Evolutionary conservation across 2,888 invertebrate genomes (phyloP).

Genomic region (Ophion costatus): DNA sequence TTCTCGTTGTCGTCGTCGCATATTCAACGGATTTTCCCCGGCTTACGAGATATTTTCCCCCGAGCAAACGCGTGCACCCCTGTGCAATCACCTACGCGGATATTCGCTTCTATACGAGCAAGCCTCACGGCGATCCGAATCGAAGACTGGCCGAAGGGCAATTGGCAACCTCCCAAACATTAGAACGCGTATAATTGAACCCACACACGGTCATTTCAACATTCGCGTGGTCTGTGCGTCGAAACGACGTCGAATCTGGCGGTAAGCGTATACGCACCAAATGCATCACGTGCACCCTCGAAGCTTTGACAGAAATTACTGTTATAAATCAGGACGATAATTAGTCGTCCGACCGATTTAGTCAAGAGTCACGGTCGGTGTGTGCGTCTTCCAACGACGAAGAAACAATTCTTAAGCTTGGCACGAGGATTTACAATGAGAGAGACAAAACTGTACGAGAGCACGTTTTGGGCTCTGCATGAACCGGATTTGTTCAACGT

Average conservation of each 20-base stretch:
- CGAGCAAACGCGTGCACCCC: background rate
- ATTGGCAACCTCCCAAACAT: constrained; percentile 76
- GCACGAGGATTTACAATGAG: constrained; percentile 39
- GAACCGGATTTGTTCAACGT: background rate
- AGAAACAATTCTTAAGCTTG: constrained; percentile 55
- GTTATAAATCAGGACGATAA: constrained; percentile 59
- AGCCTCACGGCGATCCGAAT: constrained; percentile 70
- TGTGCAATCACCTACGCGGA: background rate
- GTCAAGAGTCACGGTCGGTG: constrained; percentile 21
- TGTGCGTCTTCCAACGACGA: constrained; percentile 48
- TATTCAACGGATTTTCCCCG: constrained; percentile 15
- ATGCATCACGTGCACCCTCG: constrained; percentile 9
- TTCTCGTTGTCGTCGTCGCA: constrained; percentile 2
- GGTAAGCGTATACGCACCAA: background rate
- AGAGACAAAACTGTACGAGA: background rate
- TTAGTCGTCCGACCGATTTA: constrained; percentile 57
- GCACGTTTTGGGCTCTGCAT: background rate
- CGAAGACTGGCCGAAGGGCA: constrained; percentile 70
- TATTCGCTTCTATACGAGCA: background rate
- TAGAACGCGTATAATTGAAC: constrained; percentile 73
- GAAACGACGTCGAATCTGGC: background rate
- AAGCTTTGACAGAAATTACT: constrained; percentile 38
- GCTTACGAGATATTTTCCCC: constrained; percentile 13
- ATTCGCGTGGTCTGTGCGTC: constrained; percentile 1
- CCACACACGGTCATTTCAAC: constrained; percentile 9